Evolutionary conservation across 2,113 vertebrate species (phyloP).

Genomic region (Xyliphius kryptos): DNA sequence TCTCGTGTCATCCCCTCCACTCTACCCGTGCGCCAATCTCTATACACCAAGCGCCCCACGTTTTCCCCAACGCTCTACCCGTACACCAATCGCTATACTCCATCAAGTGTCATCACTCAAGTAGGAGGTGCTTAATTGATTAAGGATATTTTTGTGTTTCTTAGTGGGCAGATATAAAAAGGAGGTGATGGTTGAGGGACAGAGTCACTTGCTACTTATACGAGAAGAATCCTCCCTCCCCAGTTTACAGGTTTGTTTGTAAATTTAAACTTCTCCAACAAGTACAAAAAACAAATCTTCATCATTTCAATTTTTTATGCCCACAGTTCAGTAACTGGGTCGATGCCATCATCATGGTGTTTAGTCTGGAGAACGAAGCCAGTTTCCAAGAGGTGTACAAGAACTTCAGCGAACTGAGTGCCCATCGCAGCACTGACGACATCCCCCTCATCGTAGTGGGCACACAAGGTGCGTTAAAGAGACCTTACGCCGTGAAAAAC

Average conservation of each 20-base stretch:
- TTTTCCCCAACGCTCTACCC: too few relatives aligned
- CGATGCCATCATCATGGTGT: conserved; percentile 89
- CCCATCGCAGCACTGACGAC: conserved; percentile 67
- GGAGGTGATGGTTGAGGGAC: conserved; percentile 84
- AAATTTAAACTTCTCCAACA: too few relatives aligned
- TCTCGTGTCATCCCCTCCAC: too few relatives aligned
- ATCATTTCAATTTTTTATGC: too few relatives aligned
- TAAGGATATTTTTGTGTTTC: too few relatives aligned
- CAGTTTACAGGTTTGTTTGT: conserved; percentile 76
- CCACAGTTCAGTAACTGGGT: conserved; percentile 91
- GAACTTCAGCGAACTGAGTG: conserved; percentile 70
- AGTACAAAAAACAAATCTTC: too few relatives aligned
- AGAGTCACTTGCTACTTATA: conserved; percentile 86
- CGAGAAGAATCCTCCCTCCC: conserved; percentile 82
- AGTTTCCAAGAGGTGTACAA: conserved; percentile 85
- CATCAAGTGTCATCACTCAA: conserved; percentile 52
- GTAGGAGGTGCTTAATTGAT: too few relatives aligned
- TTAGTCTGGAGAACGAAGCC: conserved; percentile 90
- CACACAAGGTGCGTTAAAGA: conserved; percentile 76
- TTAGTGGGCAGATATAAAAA: too few relatives aligned
- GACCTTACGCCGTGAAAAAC: too few relatives aligned
- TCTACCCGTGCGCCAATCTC: too few relatives aligned
- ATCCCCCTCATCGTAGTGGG: conserved; percentile 84
- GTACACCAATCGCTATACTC: background rate
- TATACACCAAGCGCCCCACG: too few relatives aligned